phyloP scores from a whole-genome alignment of 2,888 invertebrate species.

The Himalopsyche japonica region DNA sequence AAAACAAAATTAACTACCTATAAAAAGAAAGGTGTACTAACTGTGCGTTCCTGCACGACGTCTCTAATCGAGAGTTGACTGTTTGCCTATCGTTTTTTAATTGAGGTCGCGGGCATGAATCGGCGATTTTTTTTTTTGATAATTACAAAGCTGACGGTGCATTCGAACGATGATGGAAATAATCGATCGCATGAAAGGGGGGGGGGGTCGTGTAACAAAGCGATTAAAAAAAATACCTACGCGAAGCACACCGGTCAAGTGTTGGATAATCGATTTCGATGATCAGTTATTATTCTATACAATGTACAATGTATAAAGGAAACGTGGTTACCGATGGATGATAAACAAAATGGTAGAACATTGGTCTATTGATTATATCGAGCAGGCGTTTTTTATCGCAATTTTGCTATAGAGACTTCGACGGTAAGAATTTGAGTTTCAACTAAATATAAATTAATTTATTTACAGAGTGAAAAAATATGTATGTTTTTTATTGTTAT shows the following conservation, averaged over 20 bases:
- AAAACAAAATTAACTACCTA: too few relatives aligned
- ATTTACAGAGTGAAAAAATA: too few relatives aligned
- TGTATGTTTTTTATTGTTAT: too few relatives aligned
- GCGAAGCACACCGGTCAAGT: background rate
- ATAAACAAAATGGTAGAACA: too few relatives aligned
- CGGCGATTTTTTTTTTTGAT: background rate
- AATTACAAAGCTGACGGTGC: background rate
- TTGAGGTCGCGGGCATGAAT: background rate
- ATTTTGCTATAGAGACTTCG: too few relatives aligned
- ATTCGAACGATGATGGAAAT: background rate
- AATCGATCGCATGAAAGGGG: background rate
- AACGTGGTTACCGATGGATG: too few relatives aligned
- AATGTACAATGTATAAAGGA: too few relatives aligned
- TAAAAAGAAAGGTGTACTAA: too few relatives aligned
- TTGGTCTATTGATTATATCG: too few relatives aligned
- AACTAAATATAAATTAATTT: too few relatives aligned
- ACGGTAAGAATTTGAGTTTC: too few relatives aligned
- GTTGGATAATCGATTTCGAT: background rate
- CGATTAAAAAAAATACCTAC: background rate
- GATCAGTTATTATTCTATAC: background rate
- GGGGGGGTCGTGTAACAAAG: background rate
- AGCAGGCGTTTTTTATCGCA: too few relatives aligned
- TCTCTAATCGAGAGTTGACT: background rate
- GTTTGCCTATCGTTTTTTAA: background rate
- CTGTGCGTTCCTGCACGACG: background rate